Evolutionary conservation across 2,797 vertebrate species (phyloP).

Genomic region (Pseudochaenichthys georgianus): DNA sequence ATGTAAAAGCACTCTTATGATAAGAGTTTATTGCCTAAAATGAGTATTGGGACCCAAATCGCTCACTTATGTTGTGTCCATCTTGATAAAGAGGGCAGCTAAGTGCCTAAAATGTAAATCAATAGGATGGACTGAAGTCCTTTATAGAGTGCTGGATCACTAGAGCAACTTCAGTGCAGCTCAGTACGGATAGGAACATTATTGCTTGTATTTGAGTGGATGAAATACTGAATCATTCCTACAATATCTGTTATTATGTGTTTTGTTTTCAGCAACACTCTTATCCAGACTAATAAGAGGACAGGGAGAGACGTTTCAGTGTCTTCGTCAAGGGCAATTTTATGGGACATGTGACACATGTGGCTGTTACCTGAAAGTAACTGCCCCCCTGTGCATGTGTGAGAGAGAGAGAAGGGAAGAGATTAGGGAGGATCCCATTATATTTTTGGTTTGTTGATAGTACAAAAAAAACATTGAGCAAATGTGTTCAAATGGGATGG

Average conservation of each 20-base stretch:
- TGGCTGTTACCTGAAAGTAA: slow-evolving; percentile 23
- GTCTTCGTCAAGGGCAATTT: slow-evolving; percentile 50
- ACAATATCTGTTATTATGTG: slow-evolving; percentile 27
- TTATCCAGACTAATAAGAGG: slow-evolving; percentile 36
- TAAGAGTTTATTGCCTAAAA: slow-evolving; percentile 12
- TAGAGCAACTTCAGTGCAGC: neutral
- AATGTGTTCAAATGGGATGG: slow-evolving; percentile 30
- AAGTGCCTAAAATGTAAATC: slow-evolving; percentile 27
- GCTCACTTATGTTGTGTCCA: neutral
- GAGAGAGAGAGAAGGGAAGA: slow-evolving; percentile 13
- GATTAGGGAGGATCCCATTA: slow-evolving; percentile 47
- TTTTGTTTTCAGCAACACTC: slow-evolving; percentile 18
- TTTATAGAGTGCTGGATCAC: slow-evolving; percentile 13
- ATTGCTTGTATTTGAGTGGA: slow-evolving; percentile 14
- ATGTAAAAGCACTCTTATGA: neutral
- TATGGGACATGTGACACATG: slow-evolving; percentile 34
- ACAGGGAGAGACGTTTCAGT: slow-evolving; percentile 14
- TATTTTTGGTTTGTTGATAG: slow-evolving; percentile 49
- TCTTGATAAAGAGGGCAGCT: neutral
- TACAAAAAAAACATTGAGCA: slow-evolving; percentile 16
- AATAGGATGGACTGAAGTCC: slow-evolving; percentile 15
- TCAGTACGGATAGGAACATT: slow-evolving; percentile 1
- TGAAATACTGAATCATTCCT: slow-evolving; percentile 1
- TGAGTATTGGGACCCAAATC: neutral
- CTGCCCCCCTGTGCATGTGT: slow-evolving; percentile 5